Evolutionary conservation across 2,113 vertebrate genomes (phyloP), one percentile per base, ranked within the genome.

Genomic region (Brachyhypopomus occidentalis): DNA sequence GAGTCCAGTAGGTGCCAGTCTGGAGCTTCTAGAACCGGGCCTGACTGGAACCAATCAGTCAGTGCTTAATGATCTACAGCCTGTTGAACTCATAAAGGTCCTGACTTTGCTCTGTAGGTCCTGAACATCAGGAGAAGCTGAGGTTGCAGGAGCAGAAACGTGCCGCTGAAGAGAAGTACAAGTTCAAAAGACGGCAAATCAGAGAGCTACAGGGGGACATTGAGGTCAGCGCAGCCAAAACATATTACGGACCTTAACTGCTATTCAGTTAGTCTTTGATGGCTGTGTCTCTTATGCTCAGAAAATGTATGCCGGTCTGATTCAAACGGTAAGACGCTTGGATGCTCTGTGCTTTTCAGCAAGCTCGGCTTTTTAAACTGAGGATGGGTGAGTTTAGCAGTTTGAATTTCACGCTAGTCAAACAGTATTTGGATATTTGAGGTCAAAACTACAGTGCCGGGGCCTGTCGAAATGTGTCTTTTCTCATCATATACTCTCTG

Each of bases 121-220:
- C 94, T 20, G 95, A 96, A 14, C 89, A 93, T 80, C 89, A 95
- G 78, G 90, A 96, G 84, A 96, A 94, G 81, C 0, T 91, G 76
- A 93, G 94, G 87, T 86, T 98, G 56, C 94, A 98, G 81, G 93
- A 96, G 78, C 90, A 96, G 84, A 91, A 95, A 86, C 93, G 62
- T 86, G 90, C 89, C 5, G 89, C 74, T 9, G 93, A 95, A 66
- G 93, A 95, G 81, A 96, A 90, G 48, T 87, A 94, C 38, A 94
- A 86, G 82, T 85, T 89, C 27, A 96, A 96, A 84, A 92, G 84
- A 90, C 92, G 88, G 78, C 90, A 94, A 79, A 90, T 97, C 52
- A 89, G 90, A 77, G 94, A 96, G 83, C 93, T 97, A 60, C 91
- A 96, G 81, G 93, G 94, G 80, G 94, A 96, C 4, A 72, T 94